A percentile compares a stretch with the other conserved stretches of the same genome.
Evolutionary conservation across 2,113 vertebrate species (phyloP).

Genomic region (Addax nasomaculatus): DNA sequence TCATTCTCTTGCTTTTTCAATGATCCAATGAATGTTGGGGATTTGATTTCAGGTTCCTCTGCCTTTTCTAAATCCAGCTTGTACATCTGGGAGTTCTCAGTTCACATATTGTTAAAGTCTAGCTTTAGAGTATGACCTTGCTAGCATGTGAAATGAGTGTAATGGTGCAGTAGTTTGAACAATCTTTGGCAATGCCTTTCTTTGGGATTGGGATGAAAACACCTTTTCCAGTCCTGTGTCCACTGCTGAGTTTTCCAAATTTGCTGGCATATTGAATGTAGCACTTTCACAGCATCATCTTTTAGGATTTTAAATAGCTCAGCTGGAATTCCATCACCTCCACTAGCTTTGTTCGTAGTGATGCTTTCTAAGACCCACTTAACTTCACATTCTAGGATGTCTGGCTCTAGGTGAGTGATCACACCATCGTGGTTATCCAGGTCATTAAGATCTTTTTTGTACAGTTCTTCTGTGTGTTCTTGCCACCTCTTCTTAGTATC

Average conservation of each 20-base stretch:
- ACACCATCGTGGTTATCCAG: background rate
- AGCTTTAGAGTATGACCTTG: background rate
- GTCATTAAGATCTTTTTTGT: background rate
- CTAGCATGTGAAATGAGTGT: background rate
- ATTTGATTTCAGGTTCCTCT: background rate
- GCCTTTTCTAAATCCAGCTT: background rate
- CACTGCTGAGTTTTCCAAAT: background rate
- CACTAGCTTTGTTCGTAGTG: background rate
- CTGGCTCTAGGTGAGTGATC: background rate
- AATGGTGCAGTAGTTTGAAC: background rate
- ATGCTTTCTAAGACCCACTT: background rate
- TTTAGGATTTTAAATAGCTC: background rate
- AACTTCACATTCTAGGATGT: background rate
- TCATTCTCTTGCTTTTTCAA: background rate
- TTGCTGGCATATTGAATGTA: background rate
- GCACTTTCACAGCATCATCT: background rate
- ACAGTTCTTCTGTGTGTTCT: background rate
- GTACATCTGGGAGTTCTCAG: background rate
- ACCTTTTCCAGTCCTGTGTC: background rate
- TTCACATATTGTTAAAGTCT: background rate
- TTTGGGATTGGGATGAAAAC: background rate
- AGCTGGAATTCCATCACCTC: background rate
- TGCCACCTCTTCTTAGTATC: background rate
- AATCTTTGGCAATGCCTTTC: background rate
- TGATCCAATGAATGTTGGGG: background rate